phyloP scores from a whole-genome alignment of 2,113 vertebrate genomes.

The Cairina moschata region DNA sequence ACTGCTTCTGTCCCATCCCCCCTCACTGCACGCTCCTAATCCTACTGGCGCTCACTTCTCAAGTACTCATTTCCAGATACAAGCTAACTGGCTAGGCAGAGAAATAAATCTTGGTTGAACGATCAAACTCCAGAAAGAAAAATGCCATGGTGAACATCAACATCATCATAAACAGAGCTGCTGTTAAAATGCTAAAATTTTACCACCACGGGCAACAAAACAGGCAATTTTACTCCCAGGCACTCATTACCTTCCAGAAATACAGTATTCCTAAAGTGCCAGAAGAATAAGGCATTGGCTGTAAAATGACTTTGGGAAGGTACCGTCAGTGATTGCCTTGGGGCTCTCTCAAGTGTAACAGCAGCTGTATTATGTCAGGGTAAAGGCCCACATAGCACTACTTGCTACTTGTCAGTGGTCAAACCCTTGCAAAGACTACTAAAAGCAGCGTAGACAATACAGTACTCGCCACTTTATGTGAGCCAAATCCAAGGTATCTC shows the following conservation, averaged over 20 bases:
- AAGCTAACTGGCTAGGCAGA: not conserved
- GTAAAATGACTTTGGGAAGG: not conserved
- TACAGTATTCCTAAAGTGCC: not conserved
- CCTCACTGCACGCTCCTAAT: too few relatives aligned
- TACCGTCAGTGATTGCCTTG: not conserved
- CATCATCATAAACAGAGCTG: not conserved
- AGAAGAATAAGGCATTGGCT: not conserved
- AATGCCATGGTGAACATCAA: not conserved
- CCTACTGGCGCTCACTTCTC: not conserved
- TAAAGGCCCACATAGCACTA: not conserved
- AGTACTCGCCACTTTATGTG: fast-evolving
- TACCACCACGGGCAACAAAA: not conserved
- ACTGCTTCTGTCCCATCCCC: not conserved
- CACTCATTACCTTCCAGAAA: not conserved
- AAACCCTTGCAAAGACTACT: not conserved
- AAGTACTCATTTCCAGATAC: not conserved
- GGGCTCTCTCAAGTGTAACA: not conserved
- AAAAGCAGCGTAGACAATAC: not conserved
- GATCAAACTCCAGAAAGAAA: not conserved
- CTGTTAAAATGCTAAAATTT: not conserved
- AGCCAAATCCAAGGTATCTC: not conserved
- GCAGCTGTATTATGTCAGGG: not conserved
- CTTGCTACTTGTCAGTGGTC: not conserved
- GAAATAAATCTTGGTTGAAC: not conserved
- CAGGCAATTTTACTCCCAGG: not conserved